These are phyloP conservation scores for Mesochorus sp. DNA, from an alignment of 2,888 invertebrate genomes.

Conservation along the genomic window DNA sequence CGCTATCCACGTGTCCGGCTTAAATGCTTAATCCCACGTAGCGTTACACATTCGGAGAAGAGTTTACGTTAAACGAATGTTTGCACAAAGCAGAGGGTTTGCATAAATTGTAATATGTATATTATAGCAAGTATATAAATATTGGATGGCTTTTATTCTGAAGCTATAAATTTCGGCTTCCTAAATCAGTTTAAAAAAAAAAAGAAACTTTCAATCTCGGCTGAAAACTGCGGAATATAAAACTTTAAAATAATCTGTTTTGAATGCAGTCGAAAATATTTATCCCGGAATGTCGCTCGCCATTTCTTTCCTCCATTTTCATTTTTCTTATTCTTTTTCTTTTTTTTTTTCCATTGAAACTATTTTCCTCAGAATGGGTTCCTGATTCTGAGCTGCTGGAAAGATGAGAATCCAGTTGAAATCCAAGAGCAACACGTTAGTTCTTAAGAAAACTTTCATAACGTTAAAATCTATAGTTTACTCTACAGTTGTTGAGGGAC, in stretches of 20 bases:
- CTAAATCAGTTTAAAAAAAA: too few species aligned
- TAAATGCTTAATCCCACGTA: slow-evolving; percentile 41
- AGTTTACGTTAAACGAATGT: too few species aligned
- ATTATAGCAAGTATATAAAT: too few species aligned
- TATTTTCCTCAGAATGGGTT: slow-evolving; percentile 14
- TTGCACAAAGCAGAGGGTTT: too few species aligned
- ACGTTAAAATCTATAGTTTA: slow-evolving; percentile 32
- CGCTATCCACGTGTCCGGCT: slow-evolving; percentile 62
- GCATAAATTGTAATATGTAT: neutral
- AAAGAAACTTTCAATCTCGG: neutral
- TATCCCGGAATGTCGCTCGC: too few species aligned
- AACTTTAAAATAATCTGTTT: too few species aligned
- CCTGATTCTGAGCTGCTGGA: neutral
- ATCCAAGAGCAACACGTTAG: slow-evolving; percentile 15
- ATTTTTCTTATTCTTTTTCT: neutral
- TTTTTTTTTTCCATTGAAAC: neutral
- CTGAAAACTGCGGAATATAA: neutral
- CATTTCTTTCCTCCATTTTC: too few species aligned
- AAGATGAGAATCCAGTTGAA: neutral
- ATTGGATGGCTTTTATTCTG: too few species aligned
- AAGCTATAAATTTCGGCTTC: too few species aligned
- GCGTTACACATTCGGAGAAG: neutral
- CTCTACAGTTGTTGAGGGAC: neutral
- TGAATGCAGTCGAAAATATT: too few species aligned
- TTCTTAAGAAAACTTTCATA: slow-evolving; percentile 31